Evolutionary conservation across 2,888 invertebrate genomes (phyloP), one percentile per base, ranked within the genome.

Genomic region (Clusia tigrina): DNA sequence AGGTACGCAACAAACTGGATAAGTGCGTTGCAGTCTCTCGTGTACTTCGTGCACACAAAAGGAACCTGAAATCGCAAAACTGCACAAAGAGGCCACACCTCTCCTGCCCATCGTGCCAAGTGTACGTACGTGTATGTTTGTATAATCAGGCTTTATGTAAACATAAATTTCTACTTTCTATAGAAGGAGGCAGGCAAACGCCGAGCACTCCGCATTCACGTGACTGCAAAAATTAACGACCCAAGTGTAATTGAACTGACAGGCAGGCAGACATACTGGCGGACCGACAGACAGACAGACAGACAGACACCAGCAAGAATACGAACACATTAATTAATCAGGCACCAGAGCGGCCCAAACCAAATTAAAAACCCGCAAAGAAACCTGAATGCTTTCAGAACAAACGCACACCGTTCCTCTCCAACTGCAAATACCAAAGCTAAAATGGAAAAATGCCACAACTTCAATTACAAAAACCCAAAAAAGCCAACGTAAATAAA

Each of bases 181-280:
- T 22, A 20, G 9, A 59, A 51, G 20, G 32, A 54, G 18, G 38
- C 24, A 38, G 38, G 58, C 59, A 64, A 64, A 32, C 32, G 32
- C n/a, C 46, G 17, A 37, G 18, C 56, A 62, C 54, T 2, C 57
- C 53, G 2, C 46, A 32, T 58, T 51, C 62, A 62, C 58, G 54
- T 54, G 58, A 58, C 42, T 9, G 24, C 18, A 17, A 38, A 56
- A 24, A 55, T 63, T 55, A 58, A 60, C 53, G 59, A 53, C 59
- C 42, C 26, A 46, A 56, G 59, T 52, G 59, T 59, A 60, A 63
- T 56, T 63, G 38, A 55, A 59, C 46, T 56, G 56, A 26, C 63
- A 56, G 42, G 42, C 24, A 48, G n/a, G n/a, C 18, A 48, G 5
- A 15, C 48, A 18, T 32, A 12, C 5, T 32, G 32, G 32, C 26